A percentile compares a stretch with the other conserved stretches of the same genome.
Conservation (phyloP, 2,888 invertebrate species). For the Noctuana brunneofusca region DNA sequence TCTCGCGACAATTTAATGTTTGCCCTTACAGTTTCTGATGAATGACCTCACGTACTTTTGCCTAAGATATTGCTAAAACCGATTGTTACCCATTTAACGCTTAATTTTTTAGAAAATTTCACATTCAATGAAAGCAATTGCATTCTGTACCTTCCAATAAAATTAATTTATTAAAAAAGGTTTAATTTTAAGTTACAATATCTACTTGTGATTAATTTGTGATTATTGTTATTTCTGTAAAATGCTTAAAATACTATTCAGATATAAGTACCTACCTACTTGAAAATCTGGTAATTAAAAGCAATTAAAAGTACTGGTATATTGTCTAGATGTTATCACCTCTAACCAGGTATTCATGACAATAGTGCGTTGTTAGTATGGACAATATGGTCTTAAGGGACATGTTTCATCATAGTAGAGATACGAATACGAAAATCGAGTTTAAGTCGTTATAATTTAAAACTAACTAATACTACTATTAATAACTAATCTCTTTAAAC, state of each 20-base stretch:
- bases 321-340: slow-evolving; percentile 18
- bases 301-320: slow-evolving; percentile 27
- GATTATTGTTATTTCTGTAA: slow-evolving; percentile 19
- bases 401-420: neutral
- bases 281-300: slow-evolving; percentile 25
- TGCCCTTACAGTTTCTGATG: neutral
- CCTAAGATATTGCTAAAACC: neutral
- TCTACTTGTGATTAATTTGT: slow-evolving; percentile 11
- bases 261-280: neutral
- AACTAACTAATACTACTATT: too few relatives aligned
- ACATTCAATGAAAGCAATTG: neutral
- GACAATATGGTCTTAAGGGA: neutral
- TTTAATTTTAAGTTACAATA: slow-evolving; percentile 8
- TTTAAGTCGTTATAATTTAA: too few relatives aligned
- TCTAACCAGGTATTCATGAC: slow-evolving; percentile 23
- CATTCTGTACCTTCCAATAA: too few relatives aligned
- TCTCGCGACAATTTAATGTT: neutral
- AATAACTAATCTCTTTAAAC: too few relatives aligned
- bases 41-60: slow-evolving; percentile 4
- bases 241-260: slow-evolving; percentile 6
- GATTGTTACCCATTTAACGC: neutral
- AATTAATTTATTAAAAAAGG: too few relatives aligned
- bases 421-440: neutral
- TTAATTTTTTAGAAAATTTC: neutral
- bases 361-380: slow-evolving; percentile 15